Evolutionary conservation across 2,113 vertebrate species (phyloP).

Genomic region (Plecturocebus donacophilus): DNA sequence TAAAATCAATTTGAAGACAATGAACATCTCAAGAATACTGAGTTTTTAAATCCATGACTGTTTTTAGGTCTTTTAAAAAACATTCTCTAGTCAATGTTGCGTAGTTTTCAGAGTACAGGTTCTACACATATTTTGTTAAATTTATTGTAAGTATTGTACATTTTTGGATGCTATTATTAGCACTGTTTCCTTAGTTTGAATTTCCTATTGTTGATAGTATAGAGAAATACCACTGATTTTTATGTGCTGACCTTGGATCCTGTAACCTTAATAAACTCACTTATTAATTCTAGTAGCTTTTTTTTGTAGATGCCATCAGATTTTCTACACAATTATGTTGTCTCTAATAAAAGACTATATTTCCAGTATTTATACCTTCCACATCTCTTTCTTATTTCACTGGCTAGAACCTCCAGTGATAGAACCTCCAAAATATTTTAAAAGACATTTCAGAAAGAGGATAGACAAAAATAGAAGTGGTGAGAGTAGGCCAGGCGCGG

Average conservation of each 20-base stretch:
- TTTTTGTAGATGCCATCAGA: background rate
- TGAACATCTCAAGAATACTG: background rate
- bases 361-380: background rate
- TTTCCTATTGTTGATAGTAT: background rate
- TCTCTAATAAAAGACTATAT: background rate
- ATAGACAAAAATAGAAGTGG: background rate
- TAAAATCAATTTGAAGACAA: background rate
- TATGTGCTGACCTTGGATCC: background rate
- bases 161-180: background rate
- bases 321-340: background rate
- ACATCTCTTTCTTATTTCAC: background rate
- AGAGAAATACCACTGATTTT: background rate
- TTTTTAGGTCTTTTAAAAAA: background rate
- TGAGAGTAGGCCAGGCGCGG: background rate
- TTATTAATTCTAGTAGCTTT: background rate
- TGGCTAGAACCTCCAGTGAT: background rate
- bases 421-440: background rate
- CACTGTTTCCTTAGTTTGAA: background rate
- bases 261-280: background rate
- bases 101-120: background rate
- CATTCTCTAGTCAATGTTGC: background rate
- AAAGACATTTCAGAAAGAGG: background rate
- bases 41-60: background rate
- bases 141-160: background rate
- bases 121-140: background rate